A percentile compares a stretch with the other conserved stretches of the same genome.
Conservation (phyloP, 2,888 invertebrate genomes). For the Spodoptera picta region DNA sequence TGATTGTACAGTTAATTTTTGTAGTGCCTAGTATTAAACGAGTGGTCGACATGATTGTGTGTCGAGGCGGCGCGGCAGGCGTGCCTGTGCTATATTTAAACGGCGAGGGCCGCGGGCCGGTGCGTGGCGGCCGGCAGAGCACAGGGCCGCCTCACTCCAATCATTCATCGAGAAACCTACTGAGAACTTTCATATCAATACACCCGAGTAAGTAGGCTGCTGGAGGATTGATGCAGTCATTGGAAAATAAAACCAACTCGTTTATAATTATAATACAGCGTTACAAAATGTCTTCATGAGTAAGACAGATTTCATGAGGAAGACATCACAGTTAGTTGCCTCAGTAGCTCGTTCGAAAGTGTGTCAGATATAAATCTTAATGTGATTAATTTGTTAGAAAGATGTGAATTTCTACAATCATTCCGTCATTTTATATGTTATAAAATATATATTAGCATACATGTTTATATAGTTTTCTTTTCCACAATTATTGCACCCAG, state of each 20-base stretch:
- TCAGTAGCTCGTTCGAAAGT: constrained; percentile 10
- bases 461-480: too few species aligned
- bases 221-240: constrained; percentile 26
- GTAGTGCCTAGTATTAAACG: constrained; percentile 65
- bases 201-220: constrained; percentile 27
- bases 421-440: too few species aligned
- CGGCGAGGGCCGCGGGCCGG: constrained; percentile 79
- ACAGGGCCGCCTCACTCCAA: constrained; percentile 73
- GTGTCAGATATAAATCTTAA: not conserved
- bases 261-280: constrained; percentile 29
- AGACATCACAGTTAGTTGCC: constrained; percentile 8
- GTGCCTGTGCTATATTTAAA: constrained; percentile 85
- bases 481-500: too few species aligned
- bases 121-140: constrained; percentile 63
- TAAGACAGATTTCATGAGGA: constrained; percentile 18
- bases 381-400: constrained; percentile 9
- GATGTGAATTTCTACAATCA: not conserved
- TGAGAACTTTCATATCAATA: constrained; percentile 54
- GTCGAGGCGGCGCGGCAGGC: constrained; percentile 77
- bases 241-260: constrained; percentile 18
- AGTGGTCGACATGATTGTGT: constrained; percentile 82
- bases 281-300: constrained; percentile 21
- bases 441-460: too few species aligned
- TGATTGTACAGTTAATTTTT: constrained; percentile 52
- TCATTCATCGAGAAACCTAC: constrained; percentile 75